These are phyloP conservation scores for Drosophila anomalata DNA, from an alignment of 2,888 invertebrate genomes.

Conservation along the genomic window DNA sequence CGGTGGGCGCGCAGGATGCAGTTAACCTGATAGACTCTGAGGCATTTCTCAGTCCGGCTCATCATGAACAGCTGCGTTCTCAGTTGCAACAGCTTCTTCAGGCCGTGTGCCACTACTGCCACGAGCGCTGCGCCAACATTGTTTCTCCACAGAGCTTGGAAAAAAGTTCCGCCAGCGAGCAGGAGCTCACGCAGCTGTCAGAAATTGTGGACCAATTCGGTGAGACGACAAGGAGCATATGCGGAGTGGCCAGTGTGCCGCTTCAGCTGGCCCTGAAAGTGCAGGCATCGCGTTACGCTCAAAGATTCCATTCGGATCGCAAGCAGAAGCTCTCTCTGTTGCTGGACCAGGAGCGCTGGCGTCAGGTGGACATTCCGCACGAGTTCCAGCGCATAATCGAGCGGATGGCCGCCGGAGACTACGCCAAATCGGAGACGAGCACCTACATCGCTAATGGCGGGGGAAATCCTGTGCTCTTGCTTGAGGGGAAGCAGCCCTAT, in stretches of 20 bases:
- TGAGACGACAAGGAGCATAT: conserved; percentile 89
- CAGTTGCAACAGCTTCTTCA: conserved; percentile 91
- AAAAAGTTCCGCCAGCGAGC: conserved; percentile 88
- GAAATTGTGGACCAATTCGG: conserved; percentile 92
- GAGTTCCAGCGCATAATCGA: conserved; percentile 94
- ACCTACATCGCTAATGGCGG: conserved; percentile 41
- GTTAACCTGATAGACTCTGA: conserved; percentile 87
- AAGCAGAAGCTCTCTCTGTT: conserved; percentile 93
- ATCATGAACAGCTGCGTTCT: conserved; percentile 88
- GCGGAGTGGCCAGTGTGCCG: conserved; percentile 90
- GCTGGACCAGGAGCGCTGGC: conserved; percentile 97
- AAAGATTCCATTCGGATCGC: conserved; percentile 94
- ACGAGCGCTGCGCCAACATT: conserved; percentile 95
- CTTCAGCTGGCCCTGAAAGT: conserved; percentile 92
- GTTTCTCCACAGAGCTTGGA: conserved; percentile 91
- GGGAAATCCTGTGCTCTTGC: conserved; percentile 85
- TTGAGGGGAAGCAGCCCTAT: conserved; percentile 88
- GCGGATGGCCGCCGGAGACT: conserved; percentile 86
- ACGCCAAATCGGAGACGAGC: conserved; percentile 57
- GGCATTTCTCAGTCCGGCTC: conserved; percentile 88
- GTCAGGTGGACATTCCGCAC: conserved; percentile 94
- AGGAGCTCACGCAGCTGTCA: conserved; percentile 90
- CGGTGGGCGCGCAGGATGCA: conserved; percentile 75
- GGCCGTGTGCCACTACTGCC: conserved; percentile 95
- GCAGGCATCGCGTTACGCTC: conserved; percentile 95